phyloP scores from a whole-genome alignment of 2,888 invertebrate genomes.

The Synanthedon vespiformis region DNA sequence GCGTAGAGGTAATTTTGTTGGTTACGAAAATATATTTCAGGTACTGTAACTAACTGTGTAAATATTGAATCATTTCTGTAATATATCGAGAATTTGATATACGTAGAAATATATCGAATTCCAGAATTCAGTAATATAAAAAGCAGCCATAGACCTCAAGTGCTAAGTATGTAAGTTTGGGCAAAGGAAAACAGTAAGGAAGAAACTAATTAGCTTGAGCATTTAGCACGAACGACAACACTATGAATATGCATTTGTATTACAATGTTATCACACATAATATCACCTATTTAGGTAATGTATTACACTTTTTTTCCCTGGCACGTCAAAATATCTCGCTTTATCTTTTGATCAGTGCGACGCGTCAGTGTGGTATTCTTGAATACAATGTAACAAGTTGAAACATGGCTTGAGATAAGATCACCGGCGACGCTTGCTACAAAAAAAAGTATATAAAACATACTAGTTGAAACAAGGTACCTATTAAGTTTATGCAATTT shows the following conservation, averaged over 20 bases:
- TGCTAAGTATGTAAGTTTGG: too few relatives aligned
- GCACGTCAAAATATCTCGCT: constrained; percentile 47
- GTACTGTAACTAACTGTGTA: too few relatives aligned
- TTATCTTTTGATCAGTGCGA: constrained; percentile 42
- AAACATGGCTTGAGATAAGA: constrained; percentile 25
- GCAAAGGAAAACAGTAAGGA: too few relatives aligned
- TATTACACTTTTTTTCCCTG: constrained; percentile 12
- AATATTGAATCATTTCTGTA: too few relatives aligned
- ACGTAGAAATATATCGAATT: too few relatives aligned
- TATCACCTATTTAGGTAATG: background rate
- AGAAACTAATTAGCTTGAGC: background rate
- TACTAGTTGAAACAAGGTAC: constrained; percentile 21
- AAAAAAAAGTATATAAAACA: constrained; percentile 15
- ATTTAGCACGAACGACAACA: background rate
- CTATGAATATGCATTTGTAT: background rate
- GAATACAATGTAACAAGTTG: constrained; percentile 33
- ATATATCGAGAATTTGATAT: too few relatives aligned
- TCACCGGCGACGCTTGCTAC: constrained; percentile 22
- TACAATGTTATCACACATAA: background rate
- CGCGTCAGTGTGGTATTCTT: constrained; percentile 28
- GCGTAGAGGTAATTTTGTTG: too few relatives aligned
- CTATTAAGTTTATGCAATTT: background rate
- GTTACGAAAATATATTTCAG: too few relatives aligned
- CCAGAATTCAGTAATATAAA: too few relatives aligned
- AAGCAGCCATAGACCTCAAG: too few relatives aligned